Conservation (phyloP, 2,888 invertebrate genomes). For the Amorpha juglandis region DNA sequence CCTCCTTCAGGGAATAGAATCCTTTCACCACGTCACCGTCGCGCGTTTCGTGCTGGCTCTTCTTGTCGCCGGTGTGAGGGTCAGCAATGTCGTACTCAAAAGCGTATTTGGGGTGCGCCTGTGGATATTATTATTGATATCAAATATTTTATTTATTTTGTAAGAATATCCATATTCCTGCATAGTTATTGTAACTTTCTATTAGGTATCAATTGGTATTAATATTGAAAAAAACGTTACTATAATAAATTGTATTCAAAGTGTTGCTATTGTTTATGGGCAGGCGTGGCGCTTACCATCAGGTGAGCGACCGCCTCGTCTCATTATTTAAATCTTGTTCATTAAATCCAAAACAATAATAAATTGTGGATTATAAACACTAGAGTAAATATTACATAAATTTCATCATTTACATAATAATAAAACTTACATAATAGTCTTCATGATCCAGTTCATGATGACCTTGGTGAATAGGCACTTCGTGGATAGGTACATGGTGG, state of each 20-base stretch:
- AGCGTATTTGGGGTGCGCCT: slow-evolving; percentile 81
- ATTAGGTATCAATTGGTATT: too few species aligned
- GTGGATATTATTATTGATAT: slow-evolving; percentile 10
- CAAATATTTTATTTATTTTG: background rate
- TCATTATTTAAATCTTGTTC: too few species aligned
- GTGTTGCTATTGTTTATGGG: too few species aligned
- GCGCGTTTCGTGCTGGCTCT: slow-evolving; percentile 79
- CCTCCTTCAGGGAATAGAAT: slow-evolving; percentile 83
- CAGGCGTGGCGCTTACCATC: too few species aligned
- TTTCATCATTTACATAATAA: too few species aligned
- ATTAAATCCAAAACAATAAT: too few species aligned
- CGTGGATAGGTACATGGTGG: slow-evolving; percentile 28
- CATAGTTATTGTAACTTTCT: too few species aligned
- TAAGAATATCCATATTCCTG: background rate
- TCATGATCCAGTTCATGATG: slow-evolving; percentile 52
- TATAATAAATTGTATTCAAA: too few species aligned
- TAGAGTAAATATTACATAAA: too few species aligned
- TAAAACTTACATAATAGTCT: slow-evolving; percentile 57
- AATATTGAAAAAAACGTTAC: too few species aligned
- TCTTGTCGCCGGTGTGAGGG: slow-evolving; percentile 82
- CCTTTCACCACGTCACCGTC: slow-evolving; percentile 83
- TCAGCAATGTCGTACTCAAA: slow-evolving; percentile 81
- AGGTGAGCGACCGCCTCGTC: too few species aligned
- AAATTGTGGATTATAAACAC: too few species aligned
- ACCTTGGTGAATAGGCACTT: slow-evolving; percentile 35